Evolutionary conservation across 2,113 vertebrate genomes (phyloP), one percentile per base, ranked within the genome.

Genomic region (Corvus moneduloides): DNA sequence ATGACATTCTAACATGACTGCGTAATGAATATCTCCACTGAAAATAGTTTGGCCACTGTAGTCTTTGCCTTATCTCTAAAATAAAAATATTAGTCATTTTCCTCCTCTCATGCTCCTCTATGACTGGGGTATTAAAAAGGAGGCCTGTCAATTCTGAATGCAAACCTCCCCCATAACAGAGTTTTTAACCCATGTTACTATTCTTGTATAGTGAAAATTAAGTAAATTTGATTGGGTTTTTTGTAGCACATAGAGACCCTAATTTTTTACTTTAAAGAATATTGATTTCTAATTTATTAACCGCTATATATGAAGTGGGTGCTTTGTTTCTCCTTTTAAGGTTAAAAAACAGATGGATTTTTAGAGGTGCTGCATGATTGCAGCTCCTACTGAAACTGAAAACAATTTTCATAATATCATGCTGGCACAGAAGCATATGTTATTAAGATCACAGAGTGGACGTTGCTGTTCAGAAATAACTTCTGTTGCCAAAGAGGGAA

Each of bases 381-480:
- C 43, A 87, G 35, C 43, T 86, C 59, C 63, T 88, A 74, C 59
- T 74, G 72, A 97, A 94, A 84, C 23, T 59, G 33, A 71, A 90
- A 90, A 19, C 72, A 18, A 75, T 95, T 81, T 95, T 92, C 55
- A 68, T 90, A 93, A 88, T 78, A 92, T 58, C 54, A 58, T 58
- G 41, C 84, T 95, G 76, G 52, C 49, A 84, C 56, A 67, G 51
- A 74, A 72, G 14, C 76, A 86, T 90, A 73, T 83, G 85, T 78
- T 93, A 86, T 93, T 90, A 92, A 80, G 86, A 89, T 92, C 80
- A 83, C 49, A 92, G 73, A 96, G 88, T 86, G 63, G 26, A 86
- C 93, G 89, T 93, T 77, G 43, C 63, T 93, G 43, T 93, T 94
- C 66, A 89, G 77, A 94, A 95, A 93, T 87, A 95, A 67, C 30